Base-by-base conservation (phyloP, 2,113 vertebrate genomes). In the Siphamia tubifer region DNA sequence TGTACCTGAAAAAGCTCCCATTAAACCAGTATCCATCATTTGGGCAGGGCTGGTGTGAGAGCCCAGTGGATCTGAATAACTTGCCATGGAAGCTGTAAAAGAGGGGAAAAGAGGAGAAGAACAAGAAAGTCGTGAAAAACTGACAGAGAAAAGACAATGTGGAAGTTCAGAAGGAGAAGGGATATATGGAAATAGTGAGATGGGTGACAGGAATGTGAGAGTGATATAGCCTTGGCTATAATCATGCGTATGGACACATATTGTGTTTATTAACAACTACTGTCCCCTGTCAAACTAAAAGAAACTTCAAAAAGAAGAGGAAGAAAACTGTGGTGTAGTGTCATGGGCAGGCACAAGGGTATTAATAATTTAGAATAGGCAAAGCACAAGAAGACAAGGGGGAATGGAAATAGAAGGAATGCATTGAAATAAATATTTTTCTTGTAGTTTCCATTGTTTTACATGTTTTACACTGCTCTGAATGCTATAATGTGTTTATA, bases 11-110 rank as follows among this genome's bases (percentile, higher is more conserved):
- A 88, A 87, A 15, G 71, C 34, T 55, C 75, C 84, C 21, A 81
- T 70, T 31, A 63, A 68, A 53, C 72, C 74, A 63, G 63, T 17
- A 47, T 89, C 82, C 77, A 83, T 86, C 72, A 72, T 74, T 45
- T 77, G 82, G 12, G 72, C 44, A 10, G 79, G 23, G 61, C 35
- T 49, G 47, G 65, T 53, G 54, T 79, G 81, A 67, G 68, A 65
- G 64, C 62, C 78, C 68, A 78, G 74, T 67, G 79, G 85, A 17
- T 88, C 83, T 43, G 83, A 64, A 45, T 69, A 82, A 54, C 53
- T 81, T 13, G 83, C 71, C 85, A 87, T 77, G 38, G 87, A 76
- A 25, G 45, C 89, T 91, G 57, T n/a, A n/a, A n/a, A n/a, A 2
- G 55, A 52, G 49, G 28, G 56, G 32, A 32, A 3, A 47, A n/a